phyloP scores from a whole-genome alignment of 1,140 invertebrate genomes.

The Achroia grisella region DNA sequence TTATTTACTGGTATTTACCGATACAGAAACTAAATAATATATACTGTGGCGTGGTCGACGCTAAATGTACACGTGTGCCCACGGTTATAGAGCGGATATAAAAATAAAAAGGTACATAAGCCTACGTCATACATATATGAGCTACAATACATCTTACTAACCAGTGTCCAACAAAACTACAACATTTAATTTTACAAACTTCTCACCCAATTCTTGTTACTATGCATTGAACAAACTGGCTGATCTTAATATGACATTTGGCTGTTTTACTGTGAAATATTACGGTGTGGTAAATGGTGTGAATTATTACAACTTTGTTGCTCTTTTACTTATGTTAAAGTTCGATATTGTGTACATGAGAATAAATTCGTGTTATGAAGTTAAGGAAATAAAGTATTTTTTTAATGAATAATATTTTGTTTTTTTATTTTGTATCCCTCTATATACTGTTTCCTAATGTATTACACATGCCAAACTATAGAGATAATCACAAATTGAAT shows the following conservation, averaged over 20 bases:
- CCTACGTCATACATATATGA: slow-evolving; percentile 20
- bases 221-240: slow-evolving; percentile 11
- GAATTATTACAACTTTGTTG: background rate
- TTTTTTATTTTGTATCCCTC: too few relatives aligned
- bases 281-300: background rate
- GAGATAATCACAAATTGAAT: too few relatives aligned
- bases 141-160: slow-evolving; percentile 16
- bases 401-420: too few relatives aligned
- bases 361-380: too few relatives aligned
- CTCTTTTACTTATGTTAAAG: background rate
- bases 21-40: slow-evolving; percentile 46
- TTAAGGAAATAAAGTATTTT: too few relatives aligned
- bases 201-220: background rate
- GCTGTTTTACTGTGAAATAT: background rate
- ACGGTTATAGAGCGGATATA: slow-evolving; percentile 43
- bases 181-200: slow-evolving; percentile 1
- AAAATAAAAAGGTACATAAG: slow-evolving; percentile 61
- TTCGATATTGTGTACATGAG: too few relatives aligned
- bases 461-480: too few relatives aligned
- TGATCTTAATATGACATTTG: slow-evolving; percentile 6
- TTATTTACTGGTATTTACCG: slow-evolving; percentile 52
- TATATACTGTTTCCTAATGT: too few relatives aligned
- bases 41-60: slow-evolving; percentile 29
- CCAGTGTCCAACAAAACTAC: slow-evolving; percentile 4
- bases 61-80: slow-evolving; percentile 27